Evolutionary conservation across 2,888 invertebrate species (phyloP).

Genomic region (Idaea straminata): DNA sequence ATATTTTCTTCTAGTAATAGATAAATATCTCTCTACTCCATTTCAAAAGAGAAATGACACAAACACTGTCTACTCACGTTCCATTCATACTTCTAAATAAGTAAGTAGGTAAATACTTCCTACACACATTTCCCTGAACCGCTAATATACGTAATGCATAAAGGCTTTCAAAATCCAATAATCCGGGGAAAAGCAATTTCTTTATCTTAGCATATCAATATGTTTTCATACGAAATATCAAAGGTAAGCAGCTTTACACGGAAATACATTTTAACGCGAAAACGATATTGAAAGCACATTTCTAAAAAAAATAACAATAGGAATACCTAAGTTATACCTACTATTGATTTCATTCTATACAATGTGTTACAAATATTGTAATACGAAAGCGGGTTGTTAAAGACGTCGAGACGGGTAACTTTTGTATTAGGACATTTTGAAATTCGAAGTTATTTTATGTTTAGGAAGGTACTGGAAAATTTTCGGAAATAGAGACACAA

Average conservation of each 20-base stretch:
- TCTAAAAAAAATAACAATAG: not conserved
- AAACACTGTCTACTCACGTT: not conserved
- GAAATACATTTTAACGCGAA: constrained; percentile 24
- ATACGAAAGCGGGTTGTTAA: too few species aligned
- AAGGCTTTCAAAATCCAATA: constrained; percentile 30
- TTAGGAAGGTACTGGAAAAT: too few species aligned
- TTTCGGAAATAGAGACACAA: too few species aligned
- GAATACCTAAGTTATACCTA: not conserved
- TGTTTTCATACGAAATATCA: constrained; percentile 30
- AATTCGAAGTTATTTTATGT: too few species aligned
- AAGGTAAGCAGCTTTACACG: constrained; percentile 29
- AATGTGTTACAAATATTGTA: too few species aligned
- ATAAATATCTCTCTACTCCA: not conserved
- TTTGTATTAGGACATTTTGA: too few species aligned
- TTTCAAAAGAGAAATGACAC: not conserved
- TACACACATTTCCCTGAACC: constrained; percentile 10
- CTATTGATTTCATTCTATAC: too few species aligned
- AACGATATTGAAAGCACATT: constrained; percentile 11
- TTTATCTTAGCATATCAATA: constrained; percentile 27
- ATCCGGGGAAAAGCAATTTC: constrained; percentile 29
- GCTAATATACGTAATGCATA: constrained; percentile 24
- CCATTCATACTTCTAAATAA: not conserved
- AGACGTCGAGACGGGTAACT: too few species aligned
- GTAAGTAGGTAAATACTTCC: not conserved
- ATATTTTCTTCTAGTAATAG: too few species aligned